phyloP scores from a whole-genome alignment of 2,797 vertebrate species.

The Parambassis ranga region DNA sequence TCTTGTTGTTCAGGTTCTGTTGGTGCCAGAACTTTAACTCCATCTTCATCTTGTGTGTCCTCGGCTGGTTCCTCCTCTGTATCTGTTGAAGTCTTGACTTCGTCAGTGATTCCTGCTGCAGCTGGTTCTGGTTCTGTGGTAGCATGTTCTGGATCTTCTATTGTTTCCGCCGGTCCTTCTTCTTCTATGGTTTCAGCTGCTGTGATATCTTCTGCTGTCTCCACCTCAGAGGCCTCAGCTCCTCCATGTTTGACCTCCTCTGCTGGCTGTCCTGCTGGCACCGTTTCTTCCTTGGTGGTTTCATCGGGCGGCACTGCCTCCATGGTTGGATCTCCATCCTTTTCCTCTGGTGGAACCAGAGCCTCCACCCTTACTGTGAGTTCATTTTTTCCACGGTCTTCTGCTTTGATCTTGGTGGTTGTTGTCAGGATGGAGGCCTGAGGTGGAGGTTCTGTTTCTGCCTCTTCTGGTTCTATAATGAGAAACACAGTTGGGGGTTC shows the following conservation, averaged over 20 bases:
- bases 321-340: not conserved
- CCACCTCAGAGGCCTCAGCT: not conserved
- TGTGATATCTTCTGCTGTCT: not conserved
- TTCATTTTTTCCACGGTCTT: not conserved
- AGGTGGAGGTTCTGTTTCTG: not conserved
- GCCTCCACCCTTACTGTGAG: not conserved
- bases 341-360: not conserved
- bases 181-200: not conserved
- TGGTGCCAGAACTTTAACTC: not conserved
- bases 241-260: not conserved
- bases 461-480: slow-evolving; percentile 10
- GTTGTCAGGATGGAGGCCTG: not conserved
- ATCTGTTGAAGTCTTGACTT: not conserved
- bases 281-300: not conserved
- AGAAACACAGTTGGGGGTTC: slow-evolving; percentile 6
- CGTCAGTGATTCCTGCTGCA: no score
- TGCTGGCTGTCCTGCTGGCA: not conserved
- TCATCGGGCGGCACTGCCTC: not conserved
- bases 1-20: not conserved
- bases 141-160: not conserved
- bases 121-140: not conserved
- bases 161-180: not conserved
- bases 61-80: not conserved
- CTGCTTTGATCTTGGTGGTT: not conserved
- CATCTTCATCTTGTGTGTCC: not conserved